phyloP scores from a whole-genome alignment of 1,140 invertebrate genomes.

The Marisa cornuarietis region DNA sequence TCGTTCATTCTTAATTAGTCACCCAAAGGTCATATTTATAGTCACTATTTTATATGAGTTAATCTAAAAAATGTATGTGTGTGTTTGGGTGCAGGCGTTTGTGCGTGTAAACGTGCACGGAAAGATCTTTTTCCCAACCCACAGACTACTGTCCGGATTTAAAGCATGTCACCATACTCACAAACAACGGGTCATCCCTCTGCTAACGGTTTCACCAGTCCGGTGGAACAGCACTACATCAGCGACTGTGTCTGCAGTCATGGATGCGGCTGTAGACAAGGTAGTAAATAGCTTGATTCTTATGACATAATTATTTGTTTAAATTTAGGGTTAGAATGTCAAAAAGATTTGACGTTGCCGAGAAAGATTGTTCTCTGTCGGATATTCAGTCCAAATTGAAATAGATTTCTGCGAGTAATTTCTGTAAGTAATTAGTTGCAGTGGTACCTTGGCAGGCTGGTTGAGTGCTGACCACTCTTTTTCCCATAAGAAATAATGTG shows the following conservation, averaged over 20 bases:
- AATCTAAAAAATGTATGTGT: too few relatives aligned
- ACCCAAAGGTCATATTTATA: too few relatives aligned
- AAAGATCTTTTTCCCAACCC: not conserved
- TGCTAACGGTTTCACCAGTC: slow-evolving; percentile 8
- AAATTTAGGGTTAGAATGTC: not conserved
- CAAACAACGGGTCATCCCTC: not conserved
- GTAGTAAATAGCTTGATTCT: not conserved
- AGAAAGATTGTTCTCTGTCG: not conserved
- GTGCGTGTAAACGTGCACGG: not conserved
- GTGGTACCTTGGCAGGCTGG: too few relatives aligned
- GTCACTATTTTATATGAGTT: too few relatives aligned
- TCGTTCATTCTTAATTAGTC: too few relatives aligned
- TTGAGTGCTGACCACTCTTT: too few relatives aligned
- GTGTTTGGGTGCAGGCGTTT: not conserved
- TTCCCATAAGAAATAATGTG: too few relatives aligned
- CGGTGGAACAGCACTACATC: slow-evolving; percentile 16
- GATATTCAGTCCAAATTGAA: too few relatives aligned
- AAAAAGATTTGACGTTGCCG: not conserved
- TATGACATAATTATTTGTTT: not conserved
- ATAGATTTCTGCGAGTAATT: too few relatives aligned
- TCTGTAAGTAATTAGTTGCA: too few relatives aligned
- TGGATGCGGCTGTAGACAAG: slow-evolving; percentile 17
- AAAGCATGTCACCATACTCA: not conserved
- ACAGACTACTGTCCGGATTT: slow-evolving; percentile 8
- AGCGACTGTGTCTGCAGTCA: slow-evolving; percentile 11